These are phyloP conservation scores for Macrosteles quadrilineatus DNA, from an alignment of 1,140 invertebrate species.

Conservation along the genomic window DNA sequence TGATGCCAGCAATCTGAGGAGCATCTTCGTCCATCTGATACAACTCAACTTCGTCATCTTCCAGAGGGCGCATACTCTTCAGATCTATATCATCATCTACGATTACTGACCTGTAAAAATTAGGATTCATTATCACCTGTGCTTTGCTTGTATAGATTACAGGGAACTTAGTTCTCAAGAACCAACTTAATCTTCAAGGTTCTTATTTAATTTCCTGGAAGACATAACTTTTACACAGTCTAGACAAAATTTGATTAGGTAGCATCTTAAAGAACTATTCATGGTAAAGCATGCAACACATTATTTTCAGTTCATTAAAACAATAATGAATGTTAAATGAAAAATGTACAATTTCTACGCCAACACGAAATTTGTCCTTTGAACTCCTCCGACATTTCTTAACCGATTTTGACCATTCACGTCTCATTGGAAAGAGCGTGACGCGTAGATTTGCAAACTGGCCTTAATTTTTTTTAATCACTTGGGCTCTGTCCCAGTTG, in stretches of 20 bases:
- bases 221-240: background rate
- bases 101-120: conserved; percentile 74
- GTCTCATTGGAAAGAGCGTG: no score
- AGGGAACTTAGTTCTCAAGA: conserved; percentile 15
- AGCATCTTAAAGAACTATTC: conserved; percentile 16
- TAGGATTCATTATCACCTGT: background rate
- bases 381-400: no score
- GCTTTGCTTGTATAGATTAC: background rate
- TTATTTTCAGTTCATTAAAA: no score
- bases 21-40: conserved; percentile 75
- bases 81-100: conserved; percentile 86
- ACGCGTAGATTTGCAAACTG: no score
- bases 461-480: no score
- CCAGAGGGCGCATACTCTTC: conserved; percentile 59
- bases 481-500: no score
- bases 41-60: conserved; percentile 70
- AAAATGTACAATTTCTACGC: no score
- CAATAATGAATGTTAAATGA: no score
- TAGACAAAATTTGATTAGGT: background rate
- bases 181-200: background rate
- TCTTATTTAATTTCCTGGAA: background rate
- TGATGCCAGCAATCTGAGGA: conserved; percentile 85
- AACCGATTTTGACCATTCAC: no score
- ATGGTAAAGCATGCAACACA: conserved; percentile 32
- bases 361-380: no score